Conservation (phyloP, 1,140 invertebrate species). For the Dreissena polymorpha region DNA sequence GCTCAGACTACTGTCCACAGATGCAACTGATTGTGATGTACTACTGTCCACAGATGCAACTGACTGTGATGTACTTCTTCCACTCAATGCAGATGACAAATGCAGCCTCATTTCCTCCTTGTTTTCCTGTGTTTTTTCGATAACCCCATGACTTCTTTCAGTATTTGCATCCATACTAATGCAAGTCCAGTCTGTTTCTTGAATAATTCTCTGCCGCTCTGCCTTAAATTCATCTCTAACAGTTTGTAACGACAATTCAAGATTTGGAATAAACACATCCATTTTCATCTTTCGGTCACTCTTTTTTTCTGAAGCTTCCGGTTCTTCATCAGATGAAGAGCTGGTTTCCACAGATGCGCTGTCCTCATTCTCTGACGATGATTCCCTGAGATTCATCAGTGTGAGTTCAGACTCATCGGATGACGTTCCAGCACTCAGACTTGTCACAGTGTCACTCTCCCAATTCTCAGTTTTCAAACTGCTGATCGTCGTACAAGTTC, state of each 20-base stretch:
- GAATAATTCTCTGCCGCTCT: constrained; percentile 31
- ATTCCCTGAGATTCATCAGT: constrained; percentile 36
- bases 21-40: too few species aligned
- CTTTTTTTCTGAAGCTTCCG: background rate
- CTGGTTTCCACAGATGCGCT: constrained; percentile 22
- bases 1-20: background rate
- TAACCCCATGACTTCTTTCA: background rate
- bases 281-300: constrained; percentile 13
- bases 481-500: background rate
- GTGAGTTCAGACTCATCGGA: constrained; percentile 48
- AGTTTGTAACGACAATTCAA: constrained; percentile 39
- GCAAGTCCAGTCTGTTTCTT: constrained; percentile 42
- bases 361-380: constrained; percentile 11
- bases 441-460: constrained; percentile 45
- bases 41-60: too few species aligned
- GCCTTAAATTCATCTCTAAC: constrained; percentile 46
- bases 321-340: constrained; percentile 23
- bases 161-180: constrained; percentile 47
- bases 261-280: constrained; percentile 46
- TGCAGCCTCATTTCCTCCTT: constrained; percentile 15
- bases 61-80: constrained; percentile 13
- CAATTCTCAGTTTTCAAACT: background rate
- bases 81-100: constrained; percentile 21
- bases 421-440: constrained; percentile 9
- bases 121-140: background rate